Percentiles rank a stretch among this genome's conserved stretches.
phyloP scores from a whole-genome alignment of 2,888 invertebrate genomes.

The Chrysolina haemoptera region DNA sequence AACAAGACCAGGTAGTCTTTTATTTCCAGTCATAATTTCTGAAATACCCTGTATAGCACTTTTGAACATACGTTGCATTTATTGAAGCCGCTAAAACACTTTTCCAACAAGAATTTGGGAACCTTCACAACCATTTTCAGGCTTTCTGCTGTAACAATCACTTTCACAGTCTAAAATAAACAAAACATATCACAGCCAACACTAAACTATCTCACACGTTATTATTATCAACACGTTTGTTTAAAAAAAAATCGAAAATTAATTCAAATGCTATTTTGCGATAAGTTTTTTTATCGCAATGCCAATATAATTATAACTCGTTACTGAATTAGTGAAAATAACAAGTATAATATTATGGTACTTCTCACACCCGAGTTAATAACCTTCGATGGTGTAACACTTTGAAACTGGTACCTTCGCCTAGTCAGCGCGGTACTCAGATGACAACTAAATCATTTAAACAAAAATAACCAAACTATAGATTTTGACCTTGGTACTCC shows the following conservation, averaged over 20 bases:
- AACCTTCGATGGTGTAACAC: not conserved
- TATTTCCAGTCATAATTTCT: not conserved
- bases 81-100: slow-evolving; percentile 15
- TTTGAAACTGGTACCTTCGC: not conserved
- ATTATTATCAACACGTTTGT: not conserved
- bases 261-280: not conserved
- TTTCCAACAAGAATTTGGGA: slow-evolving; percentile 31
- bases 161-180: not conserved
- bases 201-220: slow-evolving; percentile 7
- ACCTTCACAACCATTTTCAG: slow-evolving; percentile 34
- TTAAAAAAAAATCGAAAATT: not conserved
- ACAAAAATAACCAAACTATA: not conserved
- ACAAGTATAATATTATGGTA: not conserved
- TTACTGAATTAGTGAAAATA: not conserved
- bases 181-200: not conserved
- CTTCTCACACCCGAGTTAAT: too few relatives aligned
- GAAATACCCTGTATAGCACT: not conserved
- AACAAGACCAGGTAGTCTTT: too few relatives aligned
- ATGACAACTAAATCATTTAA: not conserved
- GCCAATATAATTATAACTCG: not conserved
- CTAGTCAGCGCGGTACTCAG: not conserved
- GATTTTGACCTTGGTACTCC: not conserved
- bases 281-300: not conserved
- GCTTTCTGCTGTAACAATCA: not conserved
- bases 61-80: slow-evolving; percentile 28